Evolutionary conservation across 2,797 vertebrate species (phyloP), one percentile per base, ranked within the genome.

Genomic region (Megaceryle alcyon): DNA sequence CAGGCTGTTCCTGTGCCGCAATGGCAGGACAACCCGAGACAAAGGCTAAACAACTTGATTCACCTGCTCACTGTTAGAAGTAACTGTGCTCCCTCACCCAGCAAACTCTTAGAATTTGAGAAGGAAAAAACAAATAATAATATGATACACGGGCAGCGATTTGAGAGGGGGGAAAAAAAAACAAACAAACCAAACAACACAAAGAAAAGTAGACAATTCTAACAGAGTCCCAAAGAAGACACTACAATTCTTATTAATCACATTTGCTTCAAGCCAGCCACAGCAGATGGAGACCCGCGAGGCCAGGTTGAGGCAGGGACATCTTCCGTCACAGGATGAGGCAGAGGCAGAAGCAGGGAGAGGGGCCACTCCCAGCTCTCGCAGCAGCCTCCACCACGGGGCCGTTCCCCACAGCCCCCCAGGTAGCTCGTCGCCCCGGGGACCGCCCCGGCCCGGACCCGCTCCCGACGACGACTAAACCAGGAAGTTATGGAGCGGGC

Each of bases 111-210:
- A 23, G 10, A 70, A 2, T 91, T 61, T 0, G 6, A 21, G 14
- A 9, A 63, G 7, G 10, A 56, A 48, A 23, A 37, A 33, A 5
- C 5, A 1, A 66, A 20, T 2, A 35, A 33, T 1, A 33, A 57
- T 7, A 4, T 0, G 10, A 16, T 5, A 7, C 4, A 53, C 0
- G 0, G 9, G 10, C 39, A 75, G 3, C 6, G 21, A 51, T 31
- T 4, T 15, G 13, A 25, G 16, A 53, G 3, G 37, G 16, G 5
- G 35, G 7, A 35, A 35, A 33, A 20, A 56, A n/a, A 15, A 20
- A 37, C 6, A 14, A 48, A 4, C 26, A 51, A 53, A 10, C 15
- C 49, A 53, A 17, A 9, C 49, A 53, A 16, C 49, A 53, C 49
- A 20, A 16, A 19, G 37, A 31, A 21, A 16, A 22, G 33, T 31